These are phyloP conservation scores for Phasia obesa DNA, from an alignment of 2,888 invertebrate genomes.

Conservation along the genomic window DNA sequence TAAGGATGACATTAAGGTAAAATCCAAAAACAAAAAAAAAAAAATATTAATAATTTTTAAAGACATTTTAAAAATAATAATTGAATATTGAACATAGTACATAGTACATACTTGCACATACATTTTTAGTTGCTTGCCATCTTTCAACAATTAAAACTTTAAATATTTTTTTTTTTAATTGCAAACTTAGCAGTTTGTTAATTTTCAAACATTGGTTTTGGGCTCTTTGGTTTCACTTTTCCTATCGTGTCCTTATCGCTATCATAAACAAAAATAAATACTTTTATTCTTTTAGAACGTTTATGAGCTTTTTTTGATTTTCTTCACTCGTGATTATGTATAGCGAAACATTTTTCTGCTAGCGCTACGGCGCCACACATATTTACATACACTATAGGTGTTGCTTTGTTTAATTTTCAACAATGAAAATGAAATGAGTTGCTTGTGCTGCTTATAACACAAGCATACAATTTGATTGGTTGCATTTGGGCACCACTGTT, in stretches of 20 bases:
- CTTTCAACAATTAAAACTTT: background rate
- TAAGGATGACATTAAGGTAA: slow-evolving; percentile 40
- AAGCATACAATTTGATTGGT: no score
- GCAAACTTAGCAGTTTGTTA: background rate
- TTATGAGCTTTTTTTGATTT: no score
- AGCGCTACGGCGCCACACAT: no score
- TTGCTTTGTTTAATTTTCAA: no score
- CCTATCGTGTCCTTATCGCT: background rate
- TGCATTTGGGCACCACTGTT: no score
- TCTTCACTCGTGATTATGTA: no score
- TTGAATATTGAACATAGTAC: slow-evolving; percentile 19
- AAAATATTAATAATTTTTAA: background rate
- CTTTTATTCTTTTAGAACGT: background rate
- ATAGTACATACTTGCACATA: background rate
- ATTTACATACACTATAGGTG: no score
- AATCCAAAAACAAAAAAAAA: background rate
- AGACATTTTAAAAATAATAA: slow-evolving; percentile 51
- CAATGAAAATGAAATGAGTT: no score
- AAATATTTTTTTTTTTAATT: slow-evolving; percentile 12
- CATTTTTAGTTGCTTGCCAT: background rate
- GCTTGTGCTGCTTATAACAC: no score
- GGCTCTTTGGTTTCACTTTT: slow-evolving; percentile 38
- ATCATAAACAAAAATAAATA: background rate
- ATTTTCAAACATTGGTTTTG: background rate
- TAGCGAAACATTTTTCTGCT: no score